Base-by-base conservation (phyloP, 2,797 vertebrate genomes). In the Protonibea diacanthus region DNA sequence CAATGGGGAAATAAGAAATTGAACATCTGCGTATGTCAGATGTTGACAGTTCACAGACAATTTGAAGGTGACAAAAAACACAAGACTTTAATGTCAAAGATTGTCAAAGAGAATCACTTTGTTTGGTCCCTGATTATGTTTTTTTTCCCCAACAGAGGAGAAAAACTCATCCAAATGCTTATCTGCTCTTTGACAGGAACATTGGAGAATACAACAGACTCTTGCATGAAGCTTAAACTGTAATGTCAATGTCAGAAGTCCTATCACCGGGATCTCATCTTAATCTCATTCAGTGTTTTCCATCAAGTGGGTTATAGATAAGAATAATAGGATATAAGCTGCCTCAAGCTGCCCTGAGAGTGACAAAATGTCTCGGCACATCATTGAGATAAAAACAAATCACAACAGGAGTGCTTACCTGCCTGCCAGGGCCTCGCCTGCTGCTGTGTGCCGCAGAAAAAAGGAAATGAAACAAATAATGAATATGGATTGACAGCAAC, bases 371-470 rank as follows among this genome's bases (percentile, higher is more conserved):
- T 79, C 81, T 63, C 0, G 6, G 74, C 57, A 84, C 73, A 84
- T 86, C 74, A 88, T 72, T 65, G 53, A 87, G 62, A 83, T 71
- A 80, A 72, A 85, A 71, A 80, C 23, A 74, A 23, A 82, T 83
- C 53, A 85, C 58, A 71, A 72, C 64, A 72, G 74, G 29, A 87
- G 53, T 52, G 84, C 94, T 91, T 91, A 95, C 94, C 93, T 88
- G 92, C 78, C 92, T 90, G 73, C 92, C 89, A 3, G 87, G 86
- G 69, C 91, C 93, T 85, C 88, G 88, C 68, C 91, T 90, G 52
- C 94, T 94, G 90, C 94, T 95, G 90, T 47, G 42, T 20, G 85
- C 52, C 38, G 61, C 65, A 69, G 74, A 81, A 69, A 66, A 56
- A 57, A 75, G 56, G 29, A 65, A 82, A 84, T 21, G 71, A 84